Base-by-base conservation (phyloP, 2,888 invertebrate genomes). In the Phrixothrix hirtus region DNA sequence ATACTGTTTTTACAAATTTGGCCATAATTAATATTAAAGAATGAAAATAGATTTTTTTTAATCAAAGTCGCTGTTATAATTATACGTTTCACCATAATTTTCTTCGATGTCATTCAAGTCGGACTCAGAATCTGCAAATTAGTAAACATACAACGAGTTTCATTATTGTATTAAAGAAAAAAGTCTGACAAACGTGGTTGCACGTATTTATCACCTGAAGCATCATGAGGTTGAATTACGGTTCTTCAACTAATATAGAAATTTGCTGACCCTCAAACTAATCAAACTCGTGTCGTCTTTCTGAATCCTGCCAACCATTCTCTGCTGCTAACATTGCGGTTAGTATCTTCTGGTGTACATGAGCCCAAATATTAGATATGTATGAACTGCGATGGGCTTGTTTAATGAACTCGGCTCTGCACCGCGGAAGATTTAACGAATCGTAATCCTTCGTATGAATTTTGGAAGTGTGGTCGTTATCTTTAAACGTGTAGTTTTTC, bases 311-410 rank as follows among this genome's bases (percentile, higher is more conserved):
- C 35, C 35, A 15, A 35, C 16, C 17, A 16, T 35, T 35, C 6
- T 35, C 16, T n/a, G 16, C 35, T 5, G 35, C 35, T 3, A n/a
- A 10, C 16, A 7, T 5, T 35, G 15, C 11, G 15, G 35, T 16
- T 16, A 17, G 35, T n/a, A 16, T 35, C 13, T 35, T 35, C 16
- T 15, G 6, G 35, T 35, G 16, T n/a, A n/a, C 16, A 13, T 16
- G 2, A 17, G 21, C 17, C 38, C 26, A 38, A 38, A 38, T 26
- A 38, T 38, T 38, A 15, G 38, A 38, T 25, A 38, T 26, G 10
- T 38, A 38, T 25, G 38, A 25, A 38, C 25, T 38, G 10, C 38
- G 38, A 25, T 38, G 25, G 13, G 26, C 6, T 6, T 38, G 38
- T 6, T 38, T 38, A 6, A 25, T 38, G 5, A 38, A 12, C 38